Evolutionary conservation across 2,797 vertebrate species (phyloP).

Genomic region (Falco berigora): DNA sequence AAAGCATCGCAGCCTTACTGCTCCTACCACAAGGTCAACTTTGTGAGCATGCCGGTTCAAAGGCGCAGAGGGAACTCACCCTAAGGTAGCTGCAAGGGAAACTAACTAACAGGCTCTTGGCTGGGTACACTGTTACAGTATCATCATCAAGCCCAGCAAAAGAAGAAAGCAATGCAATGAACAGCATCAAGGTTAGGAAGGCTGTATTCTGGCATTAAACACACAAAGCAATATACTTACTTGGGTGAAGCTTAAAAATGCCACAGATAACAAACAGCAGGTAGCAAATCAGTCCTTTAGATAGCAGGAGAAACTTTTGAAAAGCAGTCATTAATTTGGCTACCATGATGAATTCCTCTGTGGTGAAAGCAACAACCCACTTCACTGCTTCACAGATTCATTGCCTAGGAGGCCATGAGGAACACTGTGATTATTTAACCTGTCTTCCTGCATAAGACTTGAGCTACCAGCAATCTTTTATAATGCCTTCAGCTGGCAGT

Average conservation of each 20-base stretch:
- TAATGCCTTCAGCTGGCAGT: not conserved
- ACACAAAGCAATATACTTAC: not conserved
- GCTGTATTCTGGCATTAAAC: not conserved
- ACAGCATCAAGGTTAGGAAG: not conserved
- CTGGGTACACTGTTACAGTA: not conserved
- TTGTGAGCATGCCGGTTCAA: not conserved
- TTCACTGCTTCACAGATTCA: conserved; percentile 28
- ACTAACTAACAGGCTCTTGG: not conserved
- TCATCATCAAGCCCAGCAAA: not conserved
- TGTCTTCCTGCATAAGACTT: not conserved
- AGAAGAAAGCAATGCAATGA: not conserved
- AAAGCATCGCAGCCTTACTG: not conserved
- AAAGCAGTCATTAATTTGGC: conserved; percentile 16
- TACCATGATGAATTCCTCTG: not conserved
- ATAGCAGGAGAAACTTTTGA: not conserved
- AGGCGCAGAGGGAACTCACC: not conserved
- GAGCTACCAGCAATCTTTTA: not conserved
- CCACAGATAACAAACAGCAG: not conserved
- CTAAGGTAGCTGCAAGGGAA: not conserved
- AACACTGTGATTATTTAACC: conserved; percentile 14
- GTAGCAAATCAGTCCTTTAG: conserved; percentile 19
- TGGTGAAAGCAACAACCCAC: not conserved
- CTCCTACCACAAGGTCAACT: not conserved
- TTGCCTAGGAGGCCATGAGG: not conserved
- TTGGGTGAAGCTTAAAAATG: not conserved